phyloP scores from a whole-genome alignment of 1,140 invertebrate genomes.

The Bicyclus anynana region DNA sequence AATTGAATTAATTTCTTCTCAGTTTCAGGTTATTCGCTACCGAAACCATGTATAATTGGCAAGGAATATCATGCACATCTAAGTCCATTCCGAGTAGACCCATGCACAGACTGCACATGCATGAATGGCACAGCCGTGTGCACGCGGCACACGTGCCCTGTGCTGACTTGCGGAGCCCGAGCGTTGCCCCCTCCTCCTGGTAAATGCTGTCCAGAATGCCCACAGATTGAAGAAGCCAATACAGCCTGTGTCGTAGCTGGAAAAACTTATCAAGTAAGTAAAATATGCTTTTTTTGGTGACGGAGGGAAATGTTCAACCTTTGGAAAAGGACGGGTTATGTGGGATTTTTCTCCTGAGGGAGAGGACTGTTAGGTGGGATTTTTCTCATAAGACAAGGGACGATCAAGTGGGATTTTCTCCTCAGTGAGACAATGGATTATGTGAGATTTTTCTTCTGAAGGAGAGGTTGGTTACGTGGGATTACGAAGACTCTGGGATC shows the following conservation, averaged over 20 bases:
- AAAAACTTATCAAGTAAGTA: conserved; percentile 80
- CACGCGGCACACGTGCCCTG: conserved; percentile 86
- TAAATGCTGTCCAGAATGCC: conserved; percentile 88
- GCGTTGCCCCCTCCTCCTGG: conserved; percentile 80
- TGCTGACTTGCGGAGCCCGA: conserved; percentile 87
- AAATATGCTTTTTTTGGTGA: background rate
- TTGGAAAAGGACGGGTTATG: no score
- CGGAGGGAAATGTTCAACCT: no score
- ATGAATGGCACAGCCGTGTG: conserved; percentile 87
- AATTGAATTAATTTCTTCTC: background rate
- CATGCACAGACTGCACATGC: conserved; percentile 91
- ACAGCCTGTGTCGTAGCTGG: conserved; percentile 82
- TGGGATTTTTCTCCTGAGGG: no score
- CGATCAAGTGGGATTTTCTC: no score
- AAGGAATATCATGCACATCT: conserved; percentile 80
- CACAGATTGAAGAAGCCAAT: conserved; percentile 79
- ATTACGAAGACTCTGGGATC: no score
- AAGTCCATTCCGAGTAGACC: conserved; percentile 81
- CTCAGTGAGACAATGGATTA: no score
- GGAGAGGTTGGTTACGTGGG: no score
- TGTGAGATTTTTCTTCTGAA: no score
- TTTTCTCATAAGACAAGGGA: no score
- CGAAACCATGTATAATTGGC: conserved; percentile 84
- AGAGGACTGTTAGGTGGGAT: no score
- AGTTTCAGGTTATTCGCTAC: conserved; percentile 73